Evolutionary conservation across 2,888 invertebrate species (phyloP).

Genomic region (Drosophila koepferae): DNA sequence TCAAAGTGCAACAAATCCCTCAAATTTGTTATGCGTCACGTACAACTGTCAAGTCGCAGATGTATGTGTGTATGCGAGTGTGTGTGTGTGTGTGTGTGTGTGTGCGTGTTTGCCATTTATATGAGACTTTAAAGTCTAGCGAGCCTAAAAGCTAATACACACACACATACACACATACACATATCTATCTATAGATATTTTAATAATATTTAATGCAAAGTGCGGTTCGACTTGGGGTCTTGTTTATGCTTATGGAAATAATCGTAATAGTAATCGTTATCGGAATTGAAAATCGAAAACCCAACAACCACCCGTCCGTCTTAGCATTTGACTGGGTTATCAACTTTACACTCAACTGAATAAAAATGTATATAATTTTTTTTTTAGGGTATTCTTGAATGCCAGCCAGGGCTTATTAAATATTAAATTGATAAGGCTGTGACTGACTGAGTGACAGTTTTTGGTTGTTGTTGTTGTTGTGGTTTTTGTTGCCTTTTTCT

Average conservation of each 20-base stretch:
- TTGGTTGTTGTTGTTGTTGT: not conserved
- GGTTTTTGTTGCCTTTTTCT: conserved; percentile 4
- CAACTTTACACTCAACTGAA: conserved; percentile 81
- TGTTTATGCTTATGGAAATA: conserved; percentile 39
- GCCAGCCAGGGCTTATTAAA: conserved; percentile 70
- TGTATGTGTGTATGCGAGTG: conserved; percentile 23
- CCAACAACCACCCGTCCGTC: not conserved
- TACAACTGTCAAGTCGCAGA: conserved; percentile 55
- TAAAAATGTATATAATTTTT: conserved; percentile 29
- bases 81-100: not conserved
- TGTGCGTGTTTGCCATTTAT: conserved; percentile 22
- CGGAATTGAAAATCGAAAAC: conserved; percentile 29
- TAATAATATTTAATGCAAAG: conserved; percentile 19
- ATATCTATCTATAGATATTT: conserved; percentile 12
- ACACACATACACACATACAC: conserved; percentile 7
- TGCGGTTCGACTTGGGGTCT: conserved; percentile 11
- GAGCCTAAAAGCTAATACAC: conserved; percentile 31
- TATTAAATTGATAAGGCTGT: conserved; percentile 74
- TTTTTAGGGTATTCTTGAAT: conserved; percentile 35
- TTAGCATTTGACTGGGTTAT: conserved; percentile 54
- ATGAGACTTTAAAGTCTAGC: conserved; percentile 41
- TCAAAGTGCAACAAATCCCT: conserved; percentile 74
- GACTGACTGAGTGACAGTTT: conserved; percentile 30
- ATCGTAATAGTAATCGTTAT: conserved; percentile 48
- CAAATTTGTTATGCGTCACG: conserved; percentile 78